Evolutionary conservation across 1,140 invertebrate species (phyloP), one percentile per base, ranked within the genome.

Genomic region (Bombus affinis): DNA sequence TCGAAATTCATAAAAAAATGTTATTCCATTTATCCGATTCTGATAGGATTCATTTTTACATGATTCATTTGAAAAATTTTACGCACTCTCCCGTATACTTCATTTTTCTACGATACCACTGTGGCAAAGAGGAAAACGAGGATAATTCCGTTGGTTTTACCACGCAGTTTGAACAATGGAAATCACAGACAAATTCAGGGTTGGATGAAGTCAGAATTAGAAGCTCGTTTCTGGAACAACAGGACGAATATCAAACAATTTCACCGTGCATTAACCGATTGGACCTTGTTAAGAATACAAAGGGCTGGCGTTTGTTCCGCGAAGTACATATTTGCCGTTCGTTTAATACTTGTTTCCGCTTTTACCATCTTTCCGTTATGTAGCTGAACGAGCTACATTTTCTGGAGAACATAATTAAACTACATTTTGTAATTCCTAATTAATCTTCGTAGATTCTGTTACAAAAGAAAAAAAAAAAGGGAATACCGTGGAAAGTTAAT

Each of bases 241-340:
- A 10, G 44, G 35, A 62, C 18, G 70, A 44, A 57, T 81, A n/a
- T 65, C 70, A 82, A 82, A 82, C 53, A 82, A 35, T 39, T 74
- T 73, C 18, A 28, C 32, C 32, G 62, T 82, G 28, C 80, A 82
- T 74, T 82, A 74, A 44, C 39, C 53, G 39, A 82, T 82, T 82
- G 53, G 39, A 73, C 39, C 57, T 42, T 62, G 53, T 82, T 65
- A 75, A 62, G 66, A 70, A 74, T 62, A 44, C 53, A 81, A 73
- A 73, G 70, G 59, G 70, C 18, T 18, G 5, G 18, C 9, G 28
- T 82, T 82, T 65, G 53, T 75, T 65, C 39, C 35, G 12, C 12
- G 22, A 25, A 25, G 70, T 42, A 39, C 71, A 59, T 75, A 82
- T 82, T 82, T 82, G 53, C 71, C 22, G 25, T 82, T 74, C 53